Evolutionary conservation across 2,797 vertebrate species (phyloP).

Genomic region (Acanthopagrus latus): DNA sequence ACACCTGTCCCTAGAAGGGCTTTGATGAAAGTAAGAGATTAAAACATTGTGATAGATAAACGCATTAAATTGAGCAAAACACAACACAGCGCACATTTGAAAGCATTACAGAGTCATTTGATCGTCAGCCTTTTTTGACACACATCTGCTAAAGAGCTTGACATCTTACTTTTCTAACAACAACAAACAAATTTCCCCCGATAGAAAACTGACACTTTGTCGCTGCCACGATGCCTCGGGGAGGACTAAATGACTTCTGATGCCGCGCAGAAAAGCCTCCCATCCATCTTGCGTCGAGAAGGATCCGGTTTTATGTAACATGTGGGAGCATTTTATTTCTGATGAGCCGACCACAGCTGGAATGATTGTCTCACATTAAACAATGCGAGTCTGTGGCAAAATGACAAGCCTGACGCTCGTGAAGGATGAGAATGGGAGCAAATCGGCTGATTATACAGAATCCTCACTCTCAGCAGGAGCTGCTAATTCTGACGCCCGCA

Average conservation of each 20-base stretch:
- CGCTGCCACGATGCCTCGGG: constrained; percentile 7
- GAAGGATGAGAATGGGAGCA: constrained; percentile 65
- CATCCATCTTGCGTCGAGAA: constrained; percentile 41
- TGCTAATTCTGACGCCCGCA: constrained; percentile 69
- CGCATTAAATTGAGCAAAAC: too few relatives aligned
- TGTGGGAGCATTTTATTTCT: constrained; percentile 60
- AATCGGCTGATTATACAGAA: constrained; percentile 78
- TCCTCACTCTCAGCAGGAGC: constrained; percentile 68
- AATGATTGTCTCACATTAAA: constrained; percentile 64
- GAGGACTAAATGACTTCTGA: constrained; percentile 48
- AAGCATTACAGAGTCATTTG: too few relatives aligned
- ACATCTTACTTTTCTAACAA: constrained; percentile 2
- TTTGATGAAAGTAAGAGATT: too few relatives aligned
- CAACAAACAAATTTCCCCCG: constrained; percentile 21
- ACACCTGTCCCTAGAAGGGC: too few relatives aligned
- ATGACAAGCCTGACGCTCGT: constrained; percentile 50
- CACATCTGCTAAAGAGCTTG: neutral
- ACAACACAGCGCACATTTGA: too few relatives aligned
- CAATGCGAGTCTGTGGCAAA: constrained; percentile 55
- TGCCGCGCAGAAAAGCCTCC: constrained; percentile 23
- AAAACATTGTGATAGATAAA: too few relatives aligned
- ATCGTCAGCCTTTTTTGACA: neutral
- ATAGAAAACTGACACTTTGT: constrained; percentile 38
- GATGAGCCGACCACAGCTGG: constrained; percentile 36
- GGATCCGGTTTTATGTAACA: constrained; percentile 54